Conservation (phyloP, 2,113 vertebrate genomes). For the Romanogobio albipinnatus region DNA sequence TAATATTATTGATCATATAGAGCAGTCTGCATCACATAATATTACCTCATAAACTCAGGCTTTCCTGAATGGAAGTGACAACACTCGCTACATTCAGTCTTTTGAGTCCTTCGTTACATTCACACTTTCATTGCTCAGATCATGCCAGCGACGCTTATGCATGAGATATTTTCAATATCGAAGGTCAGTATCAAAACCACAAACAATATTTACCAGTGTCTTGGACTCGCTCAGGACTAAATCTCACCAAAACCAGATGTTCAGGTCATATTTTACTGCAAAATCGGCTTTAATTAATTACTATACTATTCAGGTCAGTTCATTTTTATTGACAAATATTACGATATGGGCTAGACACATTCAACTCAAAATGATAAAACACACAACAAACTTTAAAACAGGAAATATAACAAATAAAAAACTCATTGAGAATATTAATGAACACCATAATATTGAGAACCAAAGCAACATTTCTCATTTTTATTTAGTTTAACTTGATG, state of each 20-base stretch:
- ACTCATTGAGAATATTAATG: too few species aligned
- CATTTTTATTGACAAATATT: too few species aligned
- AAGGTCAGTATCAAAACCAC: not conserved
- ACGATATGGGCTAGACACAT: too few species aligned
- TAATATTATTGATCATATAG: slow-evolving; percentile 20
- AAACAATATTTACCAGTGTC: not conserved
- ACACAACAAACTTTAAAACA: too few species aligned
- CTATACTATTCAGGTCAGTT: too few species aligned
- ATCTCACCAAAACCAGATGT: not conserved
- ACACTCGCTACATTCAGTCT: not conserved
- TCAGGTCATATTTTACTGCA: not conserved
- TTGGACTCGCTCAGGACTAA: not conserved
- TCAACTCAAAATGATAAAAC: too few species aligned
- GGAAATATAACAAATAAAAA: too few species aligned
- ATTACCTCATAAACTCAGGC: not conserved
- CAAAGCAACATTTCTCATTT: too few species aligned
- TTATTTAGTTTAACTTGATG: too few species aligned
- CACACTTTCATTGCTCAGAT: slow-evolving; percentile 12
- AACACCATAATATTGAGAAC: too few species aligned
- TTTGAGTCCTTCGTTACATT: not conserved
- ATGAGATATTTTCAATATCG: not conserved
- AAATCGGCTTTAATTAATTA: not conserved
- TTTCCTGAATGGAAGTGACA: slow-evolving; percentile 13
- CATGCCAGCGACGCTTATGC: not conserved
- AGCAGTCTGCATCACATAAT: slow-evolving; percentile 10